These are phyloP conservation scores for Chrysochloris asiatica DNA, from an alignment of 2,113 vertebrate genomes.

Conservation along the genomic window DNA sequence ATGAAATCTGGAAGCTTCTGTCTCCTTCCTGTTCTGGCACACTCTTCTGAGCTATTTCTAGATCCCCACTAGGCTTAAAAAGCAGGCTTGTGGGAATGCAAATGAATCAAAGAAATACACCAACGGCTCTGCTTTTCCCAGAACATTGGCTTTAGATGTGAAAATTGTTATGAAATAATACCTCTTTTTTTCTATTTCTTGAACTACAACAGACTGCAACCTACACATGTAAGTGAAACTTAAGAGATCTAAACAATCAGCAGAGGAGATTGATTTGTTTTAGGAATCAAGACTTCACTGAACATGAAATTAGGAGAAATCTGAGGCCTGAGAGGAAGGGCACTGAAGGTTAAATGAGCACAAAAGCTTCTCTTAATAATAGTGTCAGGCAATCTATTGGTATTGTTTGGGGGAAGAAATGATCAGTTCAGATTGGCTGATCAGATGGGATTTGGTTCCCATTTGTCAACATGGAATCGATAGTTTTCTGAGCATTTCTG, in stretches of 20 bases:
- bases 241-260: background rate
- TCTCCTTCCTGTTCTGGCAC: background rate
- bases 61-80: background rate
- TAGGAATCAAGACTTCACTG: slow-evolving; percentile 8
- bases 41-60: background rate
- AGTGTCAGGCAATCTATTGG: background rate
- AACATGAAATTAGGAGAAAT: slow-evolving; percentile 37
- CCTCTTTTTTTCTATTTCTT: background rate
- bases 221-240: background rate
- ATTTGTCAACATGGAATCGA: slow-evolving; percentile 69
- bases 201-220: background rate
- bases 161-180: slow-evolving; percentile 9
- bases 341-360: slow-evolving; percentile 15
- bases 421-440: slow-evolving; percentile 47
- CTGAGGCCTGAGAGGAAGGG: slow-evolving; percentile 24
- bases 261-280: background rate
- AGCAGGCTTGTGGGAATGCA: background rate
- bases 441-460: slow-evolving; percentile 52
- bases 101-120: background rate
- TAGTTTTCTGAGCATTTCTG: slow-evolving; percentile 53
- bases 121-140: background rate
- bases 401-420: slow-evolving; percentile 26
- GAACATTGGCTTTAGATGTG: background rate
- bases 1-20: background rate
- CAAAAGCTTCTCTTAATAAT: slow-evolving; percentile 54